Conservation (phyloP, 2,113 vertebrate species). For the Otolemur garnettii region DNA sequence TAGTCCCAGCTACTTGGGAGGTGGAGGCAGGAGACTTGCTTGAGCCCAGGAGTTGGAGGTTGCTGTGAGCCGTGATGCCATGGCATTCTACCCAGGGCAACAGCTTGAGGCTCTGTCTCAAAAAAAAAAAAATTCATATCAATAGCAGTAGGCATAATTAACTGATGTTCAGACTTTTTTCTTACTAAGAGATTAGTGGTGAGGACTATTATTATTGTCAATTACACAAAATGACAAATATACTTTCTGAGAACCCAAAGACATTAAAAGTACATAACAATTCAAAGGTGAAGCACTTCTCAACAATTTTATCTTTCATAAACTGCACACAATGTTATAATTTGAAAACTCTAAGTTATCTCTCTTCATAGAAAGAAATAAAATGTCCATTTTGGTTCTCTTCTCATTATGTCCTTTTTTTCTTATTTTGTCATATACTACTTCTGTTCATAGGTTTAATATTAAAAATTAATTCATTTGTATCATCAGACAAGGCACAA, state of each 20-base stretch:
- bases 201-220: neutral
- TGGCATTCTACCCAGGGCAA: too few species aligned
- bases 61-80: too few species aligned
- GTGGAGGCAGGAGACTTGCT: too few species aligned
- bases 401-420: neutral
- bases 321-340: neutral
- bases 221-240: neutral
- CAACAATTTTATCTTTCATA: neutral
- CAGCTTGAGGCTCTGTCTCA: too few species aligned
- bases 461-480: slow-evolving; percentile 48
- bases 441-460: neutral
- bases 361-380: neutral
- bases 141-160: neutral
- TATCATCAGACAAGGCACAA: neutral
- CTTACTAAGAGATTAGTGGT: neutral
- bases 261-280: neutral
- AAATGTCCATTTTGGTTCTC: neutral
- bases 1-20: too few species aligned
- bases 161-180: neutral
- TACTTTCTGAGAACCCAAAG: neutral
- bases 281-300: slow-evolving; percentile 26
- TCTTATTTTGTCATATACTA: neutral
- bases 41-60: too few species aligned
- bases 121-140: neutral
- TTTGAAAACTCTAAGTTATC: neutral